A percentile compares a stretch with the other conserved stretches of the same genome.
These are phyloP conservation scores for Noctua fimbriata DNA, from an alignment of 2,888 invertebrate species.

Conservation along the genomic window DNA sequence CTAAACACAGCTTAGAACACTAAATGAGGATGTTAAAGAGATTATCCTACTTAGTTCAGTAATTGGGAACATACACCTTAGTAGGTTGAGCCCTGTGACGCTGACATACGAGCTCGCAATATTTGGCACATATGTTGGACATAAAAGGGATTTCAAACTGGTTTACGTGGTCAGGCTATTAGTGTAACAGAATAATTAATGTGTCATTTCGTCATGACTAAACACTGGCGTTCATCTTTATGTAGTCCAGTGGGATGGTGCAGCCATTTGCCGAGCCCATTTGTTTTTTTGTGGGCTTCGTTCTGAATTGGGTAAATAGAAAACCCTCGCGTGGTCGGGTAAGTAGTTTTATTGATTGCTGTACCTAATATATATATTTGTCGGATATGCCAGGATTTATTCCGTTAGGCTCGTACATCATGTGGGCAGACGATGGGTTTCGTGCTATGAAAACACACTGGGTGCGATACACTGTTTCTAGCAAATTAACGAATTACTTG, in stretches of 20 bases:
- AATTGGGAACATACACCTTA: neutral
- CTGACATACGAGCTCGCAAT: conserved; percentile 35
- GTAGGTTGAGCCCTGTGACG: conserved; percentile 4
- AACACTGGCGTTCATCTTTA: conserved; percentile 52
- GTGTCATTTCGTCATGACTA: conserved; percentile 59
- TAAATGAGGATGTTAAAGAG: conserved; percentile 10
- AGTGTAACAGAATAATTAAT: conserved; percentile 64
- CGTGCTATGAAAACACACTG: too few species aligned
- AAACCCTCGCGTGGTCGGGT: conserved; percentile 15
- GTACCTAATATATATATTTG: neutral
- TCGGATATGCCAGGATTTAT: too few species aligned
- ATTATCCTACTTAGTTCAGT: conserved; percentile 31
- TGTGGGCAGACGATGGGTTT: too few species aligned
- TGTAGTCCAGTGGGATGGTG: conserved; percentile 45
- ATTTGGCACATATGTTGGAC: conserved; percentile 39
- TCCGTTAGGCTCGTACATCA: too few species aligned
- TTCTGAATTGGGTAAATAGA: conserved; percentile 46
- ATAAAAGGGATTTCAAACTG: conserved; percentile 59
- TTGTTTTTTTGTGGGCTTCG: conserved; percentile 55
- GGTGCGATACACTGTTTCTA: too few species aligned
- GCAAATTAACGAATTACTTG: too few species aligned
- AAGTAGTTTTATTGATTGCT: conserved; percentile 36
- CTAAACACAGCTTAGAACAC: neutral
- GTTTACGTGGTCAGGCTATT: conserved; percentile 62
- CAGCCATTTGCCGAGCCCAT: conserved; percentile 49